These are phyloP conservation scores for Papilio polytes DNA, from an alignment of 1,140 invertebrate species.

Conservation along the genomic window DNA sequence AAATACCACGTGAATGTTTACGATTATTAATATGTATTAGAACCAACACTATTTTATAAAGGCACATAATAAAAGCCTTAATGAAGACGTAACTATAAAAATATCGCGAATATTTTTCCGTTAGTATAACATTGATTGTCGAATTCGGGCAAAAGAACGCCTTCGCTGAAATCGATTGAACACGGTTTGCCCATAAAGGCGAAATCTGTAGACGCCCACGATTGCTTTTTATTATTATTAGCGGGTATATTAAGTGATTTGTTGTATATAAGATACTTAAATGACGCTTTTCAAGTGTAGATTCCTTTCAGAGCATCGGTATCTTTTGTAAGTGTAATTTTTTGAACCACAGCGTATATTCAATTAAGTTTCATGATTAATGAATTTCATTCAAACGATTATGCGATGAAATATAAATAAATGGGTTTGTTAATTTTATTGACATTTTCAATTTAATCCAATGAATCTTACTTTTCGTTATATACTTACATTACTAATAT, in stretches of 20 bases:
- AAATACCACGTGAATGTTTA: too few species aligned
- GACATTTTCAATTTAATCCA: too few species aligned
- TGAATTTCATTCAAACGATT: background rate
- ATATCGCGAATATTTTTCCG: background rate
- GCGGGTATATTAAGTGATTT: conserved; percentile 16
- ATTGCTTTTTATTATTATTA: conserved; percentile 36
- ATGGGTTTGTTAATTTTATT: background rate
- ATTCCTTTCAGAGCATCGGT: background rate
- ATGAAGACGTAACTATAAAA: conserved; percentile 1
- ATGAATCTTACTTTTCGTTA: too few species aligned
- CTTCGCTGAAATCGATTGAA: conserved; percentile 27
- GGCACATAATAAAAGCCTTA: background rate
- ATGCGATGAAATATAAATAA: background rate
- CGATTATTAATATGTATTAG: background rate
- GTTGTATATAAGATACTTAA: background rate
- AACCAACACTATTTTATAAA: background rate
- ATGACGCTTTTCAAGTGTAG: background rate
- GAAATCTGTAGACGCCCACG: conserved; percentile 17
- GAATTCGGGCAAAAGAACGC: background rate
- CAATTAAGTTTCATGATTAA: background rate
- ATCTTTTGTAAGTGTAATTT: background rate
- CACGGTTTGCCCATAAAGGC: conserved; percentile 14
- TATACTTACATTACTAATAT: too few species aligned
- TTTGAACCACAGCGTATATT: background rate
- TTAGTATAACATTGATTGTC: conserved; percentile 14